Conservation (phyloP, 2,888 invertebrate species). For the Athalia cordata region DNA sequence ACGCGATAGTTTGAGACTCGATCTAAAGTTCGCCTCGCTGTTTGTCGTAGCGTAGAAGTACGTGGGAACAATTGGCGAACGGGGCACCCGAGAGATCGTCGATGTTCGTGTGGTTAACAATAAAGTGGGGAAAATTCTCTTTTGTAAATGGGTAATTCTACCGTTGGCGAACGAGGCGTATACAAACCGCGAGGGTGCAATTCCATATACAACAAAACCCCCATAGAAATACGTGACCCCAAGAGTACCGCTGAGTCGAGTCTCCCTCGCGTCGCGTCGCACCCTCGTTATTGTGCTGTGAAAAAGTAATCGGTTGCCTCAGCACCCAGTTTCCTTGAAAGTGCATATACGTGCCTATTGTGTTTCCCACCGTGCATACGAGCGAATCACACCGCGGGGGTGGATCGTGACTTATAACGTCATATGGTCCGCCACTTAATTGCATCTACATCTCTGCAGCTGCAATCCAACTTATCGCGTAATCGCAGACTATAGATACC, state of each 20-base stretch:
- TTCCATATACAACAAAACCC: constrained; percentile 17
- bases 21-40: background rate
- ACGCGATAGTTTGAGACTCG: background rate
- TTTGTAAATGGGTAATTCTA: constrained; percentile 27
- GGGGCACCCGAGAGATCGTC: background rate
- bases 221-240: constrained; percentile 37
- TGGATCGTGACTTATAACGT: background rate
- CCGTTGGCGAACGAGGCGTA: constrained; percentile 24
- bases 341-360: constrained; percentile 1
- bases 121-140: constrained; percentile 23
- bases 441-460: too few species aligned
- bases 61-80: constrained; percentile 1
- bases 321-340: constrained; percentile 40
- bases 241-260: background rate
- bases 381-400: background rate
- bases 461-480: too few species aligned
- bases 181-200: constrained; percentile 18
- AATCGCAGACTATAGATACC: too few species aligned
- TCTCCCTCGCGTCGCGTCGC: constrained; percentile 19
- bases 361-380: background rate
- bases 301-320: constrained; percentile 67
- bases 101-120: background rate
- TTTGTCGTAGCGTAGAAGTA: too few species aligned
- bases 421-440: background rate
- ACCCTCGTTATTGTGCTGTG: constrained; percentile 63